Evolutionary conservation across 1,140 invertebrate species (phyloP).

Genomic region (Panagrolaimus sp.): DNA sequence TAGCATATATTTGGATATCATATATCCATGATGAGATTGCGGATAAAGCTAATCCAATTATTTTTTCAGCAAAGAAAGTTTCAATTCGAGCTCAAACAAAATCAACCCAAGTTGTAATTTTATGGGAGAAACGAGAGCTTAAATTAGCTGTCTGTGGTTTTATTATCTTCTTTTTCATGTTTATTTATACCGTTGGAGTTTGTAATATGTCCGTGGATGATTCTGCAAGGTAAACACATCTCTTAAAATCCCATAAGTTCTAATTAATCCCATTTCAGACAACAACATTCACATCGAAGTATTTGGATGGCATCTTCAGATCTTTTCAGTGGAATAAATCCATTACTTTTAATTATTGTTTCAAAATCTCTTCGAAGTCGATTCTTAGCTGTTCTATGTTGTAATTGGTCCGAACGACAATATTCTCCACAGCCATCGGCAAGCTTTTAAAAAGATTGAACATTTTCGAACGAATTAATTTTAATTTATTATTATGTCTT

Average conservation of each 20-base stretch:
- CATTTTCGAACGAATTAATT: too few relatives aligned
- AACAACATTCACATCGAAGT: background rate
- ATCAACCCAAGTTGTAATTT: background rate
- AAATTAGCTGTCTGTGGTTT: slow-evolving; percentile 10
- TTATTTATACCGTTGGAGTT: slow-evolving; percentile 9
- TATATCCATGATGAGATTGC: too few relatives aligned
- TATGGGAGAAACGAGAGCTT: slow-evolving; percentile 14
- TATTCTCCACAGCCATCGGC: too few relatives aligned
- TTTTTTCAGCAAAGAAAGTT: slow-evolving; percentile 6
- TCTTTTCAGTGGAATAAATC: slow-evolving; percentile 12
- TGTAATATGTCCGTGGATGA: background rate
- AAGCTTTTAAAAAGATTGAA: too few relatives aligned
- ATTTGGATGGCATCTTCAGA: slow-evolving; percentile 10
- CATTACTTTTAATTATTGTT: background rate
- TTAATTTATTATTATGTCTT: too few relatives aligned
- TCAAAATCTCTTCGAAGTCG: slow-evolving; percentile 2
- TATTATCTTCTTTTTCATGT: slow-evolving; percentile 9
- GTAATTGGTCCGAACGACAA: background rate
- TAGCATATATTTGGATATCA: too few relatives aligned
- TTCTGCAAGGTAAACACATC: background rate
- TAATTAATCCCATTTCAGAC: background rate
- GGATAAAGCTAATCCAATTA: background rate
- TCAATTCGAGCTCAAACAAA: background rate
- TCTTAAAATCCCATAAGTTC: too few relatives aligned
- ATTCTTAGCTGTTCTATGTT: slow-evolving; percentile 1